Evolutionary conservation across 2,888 invertebrate genomes (phyloP).

Genomic region (Diaprepes abbreviatus): DNA sequence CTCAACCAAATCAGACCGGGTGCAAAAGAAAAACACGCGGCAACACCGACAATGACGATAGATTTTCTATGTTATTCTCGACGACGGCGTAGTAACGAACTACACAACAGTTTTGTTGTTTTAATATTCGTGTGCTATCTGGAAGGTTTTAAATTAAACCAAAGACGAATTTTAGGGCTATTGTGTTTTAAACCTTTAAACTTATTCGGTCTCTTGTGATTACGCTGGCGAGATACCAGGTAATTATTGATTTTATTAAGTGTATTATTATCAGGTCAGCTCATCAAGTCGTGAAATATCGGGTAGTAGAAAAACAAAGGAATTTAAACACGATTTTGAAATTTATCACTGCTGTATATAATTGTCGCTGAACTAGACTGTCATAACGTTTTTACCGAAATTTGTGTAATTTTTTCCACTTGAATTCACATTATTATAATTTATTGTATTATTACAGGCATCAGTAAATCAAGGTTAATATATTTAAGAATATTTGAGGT

Average conservation of each 20-base stretch:
- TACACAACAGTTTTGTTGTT: conserved; percentile 39
- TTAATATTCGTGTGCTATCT: conserved; percentile 35
- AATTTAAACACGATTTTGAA: conserved; percentile 17
- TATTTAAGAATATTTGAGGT: conserved; percentile 23
- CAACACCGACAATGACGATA: conserved; percentile 32
- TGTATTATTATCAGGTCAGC: conserved; percentile 15
- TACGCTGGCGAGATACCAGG: conserved; percentile 69
- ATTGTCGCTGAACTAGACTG: neutral
- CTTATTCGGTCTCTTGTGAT: conserved; percentile 63
- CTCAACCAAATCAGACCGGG: conserved; percentile 7
- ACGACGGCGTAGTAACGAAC: conserved; percentile 32
- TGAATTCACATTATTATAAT: neutral
- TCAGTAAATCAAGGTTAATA: neutral
- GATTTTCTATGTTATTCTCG: conserved; percentile 13
- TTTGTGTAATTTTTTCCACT: neutral
- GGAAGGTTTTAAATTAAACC: conserved; percentile 30
- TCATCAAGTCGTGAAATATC: conserved; percentile 5
- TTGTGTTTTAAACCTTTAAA: conserved; percentile 33
- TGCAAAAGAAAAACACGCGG: conserved; percentile 14
- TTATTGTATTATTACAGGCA: neutral
- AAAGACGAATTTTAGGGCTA: conserved; percentile 29
- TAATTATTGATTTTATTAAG: conserved; percentile 51
- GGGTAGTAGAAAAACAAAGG: conserved; percentile 16
- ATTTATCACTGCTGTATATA: neutral
- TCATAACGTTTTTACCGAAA: neutral